Evolutionary conservation across 2,888 invertebrate species (phyloP).

Genomic region (Meghimatium bilineatum): DNA sequence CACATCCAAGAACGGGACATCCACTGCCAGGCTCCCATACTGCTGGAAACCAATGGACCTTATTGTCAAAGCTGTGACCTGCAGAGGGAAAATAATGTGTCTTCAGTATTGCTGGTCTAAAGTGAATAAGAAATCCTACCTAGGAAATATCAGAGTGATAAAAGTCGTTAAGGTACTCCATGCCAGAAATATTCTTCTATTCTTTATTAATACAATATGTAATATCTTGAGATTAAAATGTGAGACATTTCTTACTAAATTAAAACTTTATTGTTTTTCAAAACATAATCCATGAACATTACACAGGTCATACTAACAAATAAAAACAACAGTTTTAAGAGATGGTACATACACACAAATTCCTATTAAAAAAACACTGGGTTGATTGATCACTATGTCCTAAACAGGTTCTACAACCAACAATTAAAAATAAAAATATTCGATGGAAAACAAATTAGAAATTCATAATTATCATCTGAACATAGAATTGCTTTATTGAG

Average conservation of each 20-base stretch:
- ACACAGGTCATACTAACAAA: neutral
- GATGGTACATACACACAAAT: no score
- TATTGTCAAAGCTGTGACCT: conserved; percentile 35
- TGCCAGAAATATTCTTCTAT: neutral
- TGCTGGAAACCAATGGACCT: conserved; percentile 10
- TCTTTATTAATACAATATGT: neutral
- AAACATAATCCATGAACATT: neutral
- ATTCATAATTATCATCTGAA: no score
- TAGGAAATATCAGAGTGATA: conserved; percentile 6
- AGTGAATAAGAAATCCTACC: neutral
- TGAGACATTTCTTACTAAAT: neutral
- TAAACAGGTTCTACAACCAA: no score
- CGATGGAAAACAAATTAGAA: no score
- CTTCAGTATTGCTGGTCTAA: conserved; percentile 7
- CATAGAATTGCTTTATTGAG: no score
- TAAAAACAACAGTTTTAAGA: neutral
- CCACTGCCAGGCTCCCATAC: conserved; percentile 41
- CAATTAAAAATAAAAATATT: no score
- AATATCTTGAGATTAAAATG: neutral
- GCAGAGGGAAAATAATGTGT: conserved; percentile 39
- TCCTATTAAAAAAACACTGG: no score
- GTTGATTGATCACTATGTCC: no score
- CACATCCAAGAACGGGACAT: conserved; percentile 39
- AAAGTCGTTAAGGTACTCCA: neutral
- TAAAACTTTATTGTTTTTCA: neutral